Percentiles rank a stretch among this genome's conserved stretches.
Conservation (phyloP, 2,888 invertebrate species). For the Erannis defoliaria region DNA sequence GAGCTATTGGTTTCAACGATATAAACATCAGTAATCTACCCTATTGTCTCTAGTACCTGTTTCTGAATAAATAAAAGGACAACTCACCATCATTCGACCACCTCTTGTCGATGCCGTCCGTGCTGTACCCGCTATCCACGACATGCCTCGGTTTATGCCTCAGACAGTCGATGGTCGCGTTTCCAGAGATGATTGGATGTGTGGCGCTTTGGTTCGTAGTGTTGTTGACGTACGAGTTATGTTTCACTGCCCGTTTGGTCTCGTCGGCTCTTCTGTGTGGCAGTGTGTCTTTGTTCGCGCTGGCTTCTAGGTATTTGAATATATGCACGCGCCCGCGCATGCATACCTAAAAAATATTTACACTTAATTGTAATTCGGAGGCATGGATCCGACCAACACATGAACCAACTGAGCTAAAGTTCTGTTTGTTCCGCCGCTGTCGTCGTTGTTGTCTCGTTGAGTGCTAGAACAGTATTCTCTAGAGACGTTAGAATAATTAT, state of each 20-base stretch:
- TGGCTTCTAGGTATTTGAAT: conserved; percentile 97
- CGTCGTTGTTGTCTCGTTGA: too few relatives aligned
- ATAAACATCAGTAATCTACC: neutral
- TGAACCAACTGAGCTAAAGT: too few relatives aligned
- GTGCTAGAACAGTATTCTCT: too few relatives aligned
- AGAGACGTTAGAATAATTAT: too few relatives aligned
- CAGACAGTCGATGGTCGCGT: conserved; percentile 81
- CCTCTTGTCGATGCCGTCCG: conserved; percentile 93
- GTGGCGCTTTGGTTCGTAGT: conserved; percentile 62
- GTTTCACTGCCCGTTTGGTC: conserved; percentile 76
- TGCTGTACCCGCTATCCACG: conserved; percentile 96
- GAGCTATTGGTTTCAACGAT: too few relatives aligned
- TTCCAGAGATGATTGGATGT: conserved; percentile 78
- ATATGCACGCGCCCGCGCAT: conserved; percentile 97
- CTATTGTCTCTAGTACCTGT: neutral
- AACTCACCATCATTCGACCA: conserved; percentile 93
- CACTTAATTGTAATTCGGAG: neutral
- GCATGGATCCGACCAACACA: neutral
- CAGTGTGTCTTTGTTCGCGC: conserved; percentile 90
- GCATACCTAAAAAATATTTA: conserved; percentile 89
- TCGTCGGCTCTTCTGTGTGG: conserved; percentile 83
- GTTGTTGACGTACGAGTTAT: conserved; percentile 74
- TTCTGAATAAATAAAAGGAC: neutral
- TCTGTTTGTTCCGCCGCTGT: too few relatives aligned
- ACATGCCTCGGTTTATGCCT: conserved; percentile 88